Base-by-base conservation (phyloP, 2,888 invertebrate species). In the Mycalesis mineus region DNA sequence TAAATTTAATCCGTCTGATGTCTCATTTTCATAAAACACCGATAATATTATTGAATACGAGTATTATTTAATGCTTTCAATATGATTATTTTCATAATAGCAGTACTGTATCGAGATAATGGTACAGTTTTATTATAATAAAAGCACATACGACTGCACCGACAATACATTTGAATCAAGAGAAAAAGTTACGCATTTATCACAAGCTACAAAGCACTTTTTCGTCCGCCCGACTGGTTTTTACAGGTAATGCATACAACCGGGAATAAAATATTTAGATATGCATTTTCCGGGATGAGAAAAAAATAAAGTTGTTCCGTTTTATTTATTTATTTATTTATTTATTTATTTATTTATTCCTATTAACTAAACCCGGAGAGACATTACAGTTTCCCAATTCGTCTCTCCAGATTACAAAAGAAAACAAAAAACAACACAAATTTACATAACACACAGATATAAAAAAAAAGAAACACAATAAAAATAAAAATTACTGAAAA, bases 211-310 rank as follows among this genome's bases (percentile, higher is more conserved):
- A 60, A 51, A 60, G 57, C 57, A 53, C 50, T 60, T 51, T 51
- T 60, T 60, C 56, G 60, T 55, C 54, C 50, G 54, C 49, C 50
- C 40, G 50, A 57, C 54, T 57, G 51, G 53, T 53, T 60, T 57
- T 57, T 60, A 50, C 57, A 60, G 57, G 60, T 60, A 57, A 60
- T 60, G 60, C 60, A 60, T 57, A 45, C 60, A 54, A 60, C 57
- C 57, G 54, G 54, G 60, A 60, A 55, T 60, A 51, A 60, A 57
- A 60, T 60, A 60, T 60, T 60, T 57, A 60, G 57, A 57, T 57
- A 57, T 60, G 60, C 60, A 60, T 54, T 60, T 60, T 49, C 50
- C 36, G 41, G 54, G 28, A 52, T 17, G 49, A 15, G 54, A 56
- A 56, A 50, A 36, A 56, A 56, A 50, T 56, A 50, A 51, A 56